A percentile compares a stretch with the other conserved stretches of the same genome.
These are phyloP conservation scores for Sinocyclocheilus rhinocerous DNA, from an alignment of 2,113 vertebrate species.

Conservation along the genomic window DNA sequence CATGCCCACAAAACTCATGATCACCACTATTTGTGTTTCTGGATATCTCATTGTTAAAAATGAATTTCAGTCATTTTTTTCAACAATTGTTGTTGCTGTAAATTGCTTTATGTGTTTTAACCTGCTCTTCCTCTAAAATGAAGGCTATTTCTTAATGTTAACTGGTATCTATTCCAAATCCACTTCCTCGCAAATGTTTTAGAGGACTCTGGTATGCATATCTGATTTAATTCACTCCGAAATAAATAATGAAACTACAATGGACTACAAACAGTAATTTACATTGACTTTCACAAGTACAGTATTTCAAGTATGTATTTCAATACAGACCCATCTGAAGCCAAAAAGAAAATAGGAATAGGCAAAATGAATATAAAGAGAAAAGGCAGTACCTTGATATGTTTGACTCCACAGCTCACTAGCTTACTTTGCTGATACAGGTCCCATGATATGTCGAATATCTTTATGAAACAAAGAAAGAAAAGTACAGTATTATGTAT, in stretches of 20 bases:
- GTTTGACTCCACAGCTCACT: slow-evolving; percentile 90
- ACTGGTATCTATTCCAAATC: neutral
- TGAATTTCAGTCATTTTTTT: neutral
- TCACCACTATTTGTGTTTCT: too few relatives aligned
- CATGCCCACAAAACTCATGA: neutral
- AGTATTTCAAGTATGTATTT: neutral
- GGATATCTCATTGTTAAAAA: neutral
- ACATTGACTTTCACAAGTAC: neutral
- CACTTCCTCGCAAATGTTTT: neutral
- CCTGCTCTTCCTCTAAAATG: neutral
- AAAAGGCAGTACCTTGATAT: slow-evolving; percentile 83
- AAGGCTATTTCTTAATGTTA: neutral
- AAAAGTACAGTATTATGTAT: neutral
- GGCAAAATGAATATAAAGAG: neutral
- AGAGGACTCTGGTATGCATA: neutral
- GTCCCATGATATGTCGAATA: slow-evolving; percentile 94
- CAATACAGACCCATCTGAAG: neutral
- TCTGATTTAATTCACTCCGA: neutral
- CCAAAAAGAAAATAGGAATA: neutral
- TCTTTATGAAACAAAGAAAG: slow-evolving; percentile 70
- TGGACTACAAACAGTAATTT: neutral
- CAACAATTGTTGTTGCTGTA: neutral
- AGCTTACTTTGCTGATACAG: slow-evolving; percentile 88
- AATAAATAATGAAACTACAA: neutral
- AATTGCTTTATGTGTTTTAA: neutral